Evolutionary conservation across 2,797 vertebrate species (phyloP), one percentile per base, ranked within the genome.

Genomic region (Cuniculus paca): DNA sequence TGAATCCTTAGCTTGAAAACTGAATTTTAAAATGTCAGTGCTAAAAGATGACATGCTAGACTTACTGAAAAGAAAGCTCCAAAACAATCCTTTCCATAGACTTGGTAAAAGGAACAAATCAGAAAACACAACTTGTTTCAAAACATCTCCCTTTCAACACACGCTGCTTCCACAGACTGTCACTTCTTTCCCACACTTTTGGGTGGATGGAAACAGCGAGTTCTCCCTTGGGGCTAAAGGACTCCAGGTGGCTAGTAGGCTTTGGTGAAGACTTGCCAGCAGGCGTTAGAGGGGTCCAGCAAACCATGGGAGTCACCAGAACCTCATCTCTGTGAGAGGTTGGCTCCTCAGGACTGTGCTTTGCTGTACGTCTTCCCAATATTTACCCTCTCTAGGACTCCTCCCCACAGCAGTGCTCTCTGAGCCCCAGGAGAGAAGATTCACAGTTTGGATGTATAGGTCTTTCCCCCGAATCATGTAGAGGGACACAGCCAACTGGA

Each of bases 61-160:
- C 70, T 91, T 63, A 11, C 36, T 83, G 79, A 87, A 94, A 95
- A 42, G 56, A 82, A 94, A 61, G 24, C 63, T n/a, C 48, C 95
- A n/a, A 68, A 96, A 90, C 65, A 84, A 70, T 81, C 82, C n/a
- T n/a, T 19, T 36, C 42, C n/a, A n/a, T 54, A 58, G 56, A 28
- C 68, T 92, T 9, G 48, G 24, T 70, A 90, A 92, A 61, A 85
- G 90, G 56, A 34, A 50, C 77, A 72, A 42, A 14, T 36, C 34
- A 94, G 16, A 20, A 65, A 63, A n/a, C 0, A 24, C n/a, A 56
- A 63, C 42, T 68, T 26, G 39, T 28, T 78, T 84, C 52, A 68
- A 84, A 91, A n/a, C 20, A 19, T 36, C 7, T 28, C 20, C 31
- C 77, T 93, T 72, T 22, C 39, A 72, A 3, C 39, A 6, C 14